phyloP scores from a whole-genome alignment of 2,888 invertebrate species.

The Ptilodon capucinus region DNA sequence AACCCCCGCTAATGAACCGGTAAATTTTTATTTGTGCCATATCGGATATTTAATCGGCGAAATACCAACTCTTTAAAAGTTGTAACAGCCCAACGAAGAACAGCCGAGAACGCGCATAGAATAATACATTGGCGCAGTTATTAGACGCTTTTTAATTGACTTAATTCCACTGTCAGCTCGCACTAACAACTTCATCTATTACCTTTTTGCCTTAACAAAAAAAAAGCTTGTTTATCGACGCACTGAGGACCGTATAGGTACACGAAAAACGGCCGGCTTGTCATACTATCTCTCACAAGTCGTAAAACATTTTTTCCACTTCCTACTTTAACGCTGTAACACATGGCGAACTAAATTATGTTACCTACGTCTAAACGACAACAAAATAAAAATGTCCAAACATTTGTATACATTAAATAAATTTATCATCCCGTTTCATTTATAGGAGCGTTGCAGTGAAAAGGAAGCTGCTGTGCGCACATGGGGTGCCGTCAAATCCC shows the following conservation, averaged over 20 bases:
- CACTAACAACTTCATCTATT: slow-evolving; percentile 51
- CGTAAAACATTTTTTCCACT: slow-evolving; percentile 79
- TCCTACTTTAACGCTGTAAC: slow-evolving; percentile 78
- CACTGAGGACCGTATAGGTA: slow-evolving; percentile 50
- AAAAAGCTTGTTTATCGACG: slow-evolving; percentile 53
- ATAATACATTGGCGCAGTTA: slow-evolving; percentile 12
- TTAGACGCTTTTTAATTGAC: slow-evolving; percentile 34
- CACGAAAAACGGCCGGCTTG: slow-evolving; percentile 60
- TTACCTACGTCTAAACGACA: slow-evolving; percentile 79
- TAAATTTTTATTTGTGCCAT: slow-evolving; percentile 64
- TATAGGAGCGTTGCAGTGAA: slow-evolving; percentile 66
- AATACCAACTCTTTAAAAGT: slow-evolving; percentile 13
- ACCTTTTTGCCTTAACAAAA: slow-evolving; percentile 44
- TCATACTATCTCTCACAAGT: slow-evolving; percentile 73
- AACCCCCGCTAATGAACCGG: slow-evolving; percentile 68
- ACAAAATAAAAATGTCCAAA: slow-evolving; percentile 82
- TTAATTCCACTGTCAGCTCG: slow-evolving; percentile 43
- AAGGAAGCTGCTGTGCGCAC: slow-evolving; percentile 78
- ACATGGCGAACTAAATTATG: slow-evolving; percentile 81
- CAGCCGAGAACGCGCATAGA: background rate
- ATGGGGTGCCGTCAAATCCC: slow-evolving; percentile 80
- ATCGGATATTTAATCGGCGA: slow-evolving; percentile 31
- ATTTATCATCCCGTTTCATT: slow-evolving; percentile 80
- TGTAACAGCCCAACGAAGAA: background rate
- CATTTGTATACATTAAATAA: slow-evolving; percentile 83